Evolutionary conservation across 2,113 vertebrate genomes (phyloP).

Genomic region (Carassius carassius): DNA sequence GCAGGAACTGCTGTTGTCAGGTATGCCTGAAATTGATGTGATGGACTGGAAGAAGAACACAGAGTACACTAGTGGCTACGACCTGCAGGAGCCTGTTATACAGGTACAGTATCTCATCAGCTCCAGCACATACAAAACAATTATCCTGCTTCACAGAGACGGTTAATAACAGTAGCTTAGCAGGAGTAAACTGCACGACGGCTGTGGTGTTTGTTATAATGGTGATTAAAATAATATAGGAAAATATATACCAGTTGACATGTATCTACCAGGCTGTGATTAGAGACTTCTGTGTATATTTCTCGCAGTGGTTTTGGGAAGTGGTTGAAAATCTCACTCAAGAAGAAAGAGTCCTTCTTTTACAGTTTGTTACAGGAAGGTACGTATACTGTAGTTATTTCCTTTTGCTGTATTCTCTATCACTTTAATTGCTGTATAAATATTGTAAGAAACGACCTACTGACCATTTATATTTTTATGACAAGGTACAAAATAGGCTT

Average conservation of each 20-base stretch:
- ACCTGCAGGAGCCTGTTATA: conserved; percentile 89
- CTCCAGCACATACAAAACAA: not conserved
- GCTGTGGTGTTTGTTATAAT: not conserved
- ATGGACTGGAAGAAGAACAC: conserved; percentile 96
- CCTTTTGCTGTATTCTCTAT: not conserved
- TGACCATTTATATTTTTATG: not conserved
- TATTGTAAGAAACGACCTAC: not conserved
- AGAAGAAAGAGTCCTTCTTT: conserved; percentile 90
- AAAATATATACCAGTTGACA: not conserved
- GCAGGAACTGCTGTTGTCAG: conserved; percentile 94
- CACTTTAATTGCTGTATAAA: not conserved
- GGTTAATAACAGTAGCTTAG: not conserved
- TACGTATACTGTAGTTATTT: conserved; percentile 63
- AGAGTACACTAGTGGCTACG: conserved; percentile 97
- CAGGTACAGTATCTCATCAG: conserved; percentile 77
- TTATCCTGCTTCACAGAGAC: not conserved
- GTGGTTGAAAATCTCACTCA: conserved; percentile 90
- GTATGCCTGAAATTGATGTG: conserved; percentile 99
- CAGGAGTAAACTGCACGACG: not conserved
- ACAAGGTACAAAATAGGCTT: not conserved
- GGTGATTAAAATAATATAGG: not conserved
- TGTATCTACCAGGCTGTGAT: not conserved
- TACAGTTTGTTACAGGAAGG: conserved; percentile 98
- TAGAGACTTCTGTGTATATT: not conserved
- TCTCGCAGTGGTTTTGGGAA: conserved; percentile 94